Evolutionary conservation across 2,797 vertebrate genomes (phyloP).

Genomic region (Gallirallus australis): DNA sequence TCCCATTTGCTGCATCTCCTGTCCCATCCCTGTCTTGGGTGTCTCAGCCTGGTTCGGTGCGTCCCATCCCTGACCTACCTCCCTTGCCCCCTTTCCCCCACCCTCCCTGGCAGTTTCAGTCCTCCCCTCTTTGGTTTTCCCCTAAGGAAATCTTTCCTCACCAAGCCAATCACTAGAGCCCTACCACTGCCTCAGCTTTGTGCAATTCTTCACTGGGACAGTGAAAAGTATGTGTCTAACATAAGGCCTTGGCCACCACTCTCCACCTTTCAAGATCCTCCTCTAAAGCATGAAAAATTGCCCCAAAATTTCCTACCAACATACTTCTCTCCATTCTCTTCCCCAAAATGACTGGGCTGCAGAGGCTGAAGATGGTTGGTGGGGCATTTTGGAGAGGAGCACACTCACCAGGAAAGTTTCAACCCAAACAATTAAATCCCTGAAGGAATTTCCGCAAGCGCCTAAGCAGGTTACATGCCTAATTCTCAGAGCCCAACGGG

Average conservation of each 20-base stretch:
- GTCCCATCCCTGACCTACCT: not conserved
- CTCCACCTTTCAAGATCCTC: not conserved
- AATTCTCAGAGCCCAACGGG: slow-evolving; percentile 37
- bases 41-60: not conserved
- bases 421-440: slow-evolving; percentile 47
- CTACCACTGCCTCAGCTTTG: not conserved
- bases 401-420: not conserved
- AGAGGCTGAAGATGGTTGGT: not conserved
- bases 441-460: slow-evolving; percentile 32
- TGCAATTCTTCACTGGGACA: not conserved
- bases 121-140: not conserved
- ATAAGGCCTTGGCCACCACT: accelerated
- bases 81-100: not conserved
- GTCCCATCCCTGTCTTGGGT: not conserved
- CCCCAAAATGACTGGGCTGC: not conserved
- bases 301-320: not conserved
- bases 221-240: accelerated
- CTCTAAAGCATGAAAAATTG: not conserved
- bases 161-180: not conserved
- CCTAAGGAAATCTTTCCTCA: too few relatives aligned
- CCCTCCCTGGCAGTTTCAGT: not conserved
- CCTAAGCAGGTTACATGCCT: slow-evolving; percentile 53
- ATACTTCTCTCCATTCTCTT: not conserved
- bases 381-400: not conserved
- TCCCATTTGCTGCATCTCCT: not conserved